A percentile compares a stretch with the other conserved stretches of the same genome.
Evolutionary conservation across 2,888 invertebrate species (phyloP).

Genomic region (Altica lythri): DNA sequence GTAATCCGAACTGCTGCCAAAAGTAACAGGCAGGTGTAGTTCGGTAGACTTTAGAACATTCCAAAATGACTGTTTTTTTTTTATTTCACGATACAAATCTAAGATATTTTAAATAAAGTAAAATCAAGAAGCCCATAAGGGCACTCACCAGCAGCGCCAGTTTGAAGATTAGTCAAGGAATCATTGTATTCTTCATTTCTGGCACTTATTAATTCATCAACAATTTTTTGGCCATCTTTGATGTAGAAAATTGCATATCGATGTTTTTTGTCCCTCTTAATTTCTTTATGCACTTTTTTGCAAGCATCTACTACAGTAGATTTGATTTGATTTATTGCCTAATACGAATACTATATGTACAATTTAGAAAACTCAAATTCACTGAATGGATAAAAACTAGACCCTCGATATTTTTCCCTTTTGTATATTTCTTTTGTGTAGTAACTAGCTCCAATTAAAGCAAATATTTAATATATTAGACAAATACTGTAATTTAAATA

Average conservation of each 20-base stretch:
- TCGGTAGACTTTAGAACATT: no score
- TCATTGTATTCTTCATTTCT: conserved; percentile 91
- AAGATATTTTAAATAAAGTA: no score
- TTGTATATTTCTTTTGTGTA: no score
- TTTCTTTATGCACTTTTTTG: conserved; percentile 94
- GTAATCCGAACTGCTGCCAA: no score
- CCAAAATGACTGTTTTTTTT: no score
- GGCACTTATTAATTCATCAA: conserved; percentile 89
- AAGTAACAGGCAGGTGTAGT: no score
- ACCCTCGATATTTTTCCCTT: no score
- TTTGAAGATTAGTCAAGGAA: conserved; percentile 91
- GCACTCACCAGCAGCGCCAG: conserved; percentile 91
- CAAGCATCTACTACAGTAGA: conserved; percentile 95
- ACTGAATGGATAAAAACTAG: conserved; percentile 48
- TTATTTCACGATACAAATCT: no score
- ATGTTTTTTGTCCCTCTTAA: conserved; percentile 97
- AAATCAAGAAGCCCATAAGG: conserved; percentile 98
- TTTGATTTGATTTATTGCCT: conserved; percentile 62
- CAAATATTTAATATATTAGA: no score
- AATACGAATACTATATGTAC: conserved; percentile 42
- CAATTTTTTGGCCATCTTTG: conserved; percentile 94
- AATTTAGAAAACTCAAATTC: conserved; percentile 49
- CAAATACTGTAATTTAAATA: no score
- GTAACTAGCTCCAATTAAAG: no score
- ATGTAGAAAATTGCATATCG: conserved; percentile 97